Base-by-base conservation (phyloP, 2,113 vertebrate genomes). In the Gadus macrocephalus region DNA sequence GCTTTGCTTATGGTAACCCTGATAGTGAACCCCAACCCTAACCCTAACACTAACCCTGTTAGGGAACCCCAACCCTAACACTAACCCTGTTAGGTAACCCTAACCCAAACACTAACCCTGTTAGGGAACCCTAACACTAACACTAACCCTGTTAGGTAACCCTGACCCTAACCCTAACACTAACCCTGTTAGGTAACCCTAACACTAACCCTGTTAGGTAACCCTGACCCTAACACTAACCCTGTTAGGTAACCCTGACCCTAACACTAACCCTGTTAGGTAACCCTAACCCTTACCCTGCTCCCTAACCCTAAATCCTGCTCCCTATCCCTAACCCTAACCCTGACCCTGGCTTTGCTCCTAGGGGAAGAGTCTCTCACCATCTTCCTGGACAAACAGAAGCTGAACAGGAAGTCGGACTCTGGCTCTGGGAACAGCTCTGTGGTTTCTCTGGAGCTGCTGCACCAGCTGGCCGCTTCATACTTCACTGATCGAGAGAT, bases 401-500 rank as follows among this genome's bases (percentile, higher is more conserved):
- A 94, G 87, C 91, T 99, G 79, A 96, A 91, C 80, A 95, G 93
- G 77, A 96, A 94, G 81, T 84, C 93, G 0, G 96, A 97, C 38
- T 49, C 42, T 49, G 91, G 87, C 0, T 87, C 83, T 1, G 93
- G 94, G 66, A 98, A 96, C 91, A 93, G 92, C 87, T 95, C 95
- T 0, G 91, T 92, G 12, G 93, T 97, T 72, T 95, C 96, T 1
- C 85, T 99, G 92, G 97, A 99, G 90, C 93, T 94, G 64, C 90
- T 99, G 70, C 97, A 99, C 83, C 96, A 98, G 90, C 86, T 99
- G 87, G 97, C 97, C 0, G 97, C 97, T 16, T 99, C 97, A 62
- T 99, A 99, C 89, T 99, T 99, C 91, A 98, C 97, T 0, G 97
- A 98, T 88, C 79, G 96, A 55, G 97, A 99, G 76, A 98, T 95